Conservation (phyloP, 2,888 invertebrate species). For the Bursaphelenchus okinawaensis region DNA sequence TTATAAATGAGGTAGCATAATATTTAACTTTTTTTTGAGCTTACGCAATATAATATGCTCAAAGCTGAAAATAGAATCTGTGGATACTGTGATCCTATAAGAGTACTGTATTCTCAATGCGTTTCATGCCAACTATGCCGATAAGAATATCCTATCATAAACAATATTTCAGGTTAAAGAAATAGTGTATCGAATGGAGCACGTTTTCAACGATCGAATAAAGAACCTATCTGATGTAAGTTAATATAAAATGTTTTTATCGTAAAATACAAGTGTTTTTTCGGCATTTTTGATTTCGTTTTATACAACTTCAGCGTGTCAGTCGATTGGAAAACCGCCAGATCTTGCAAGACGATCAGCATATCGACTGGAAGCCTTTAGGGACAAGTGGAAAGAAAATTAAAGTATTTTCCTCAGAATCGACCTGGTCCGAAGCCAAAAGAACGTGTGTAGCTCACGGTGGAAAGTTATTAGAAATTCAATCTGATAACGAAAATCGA, state of each 20-base stretch:
- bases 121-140: too few relatives aligned
- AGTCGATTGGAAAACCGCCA: constrained; percentile 10
- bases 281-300: neutral
- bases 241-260: neutral
- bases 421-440: constrained; percentile 6
- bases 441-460: constrained; percentile 4
- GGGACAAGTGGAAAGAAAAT: constrained; percentile 3
- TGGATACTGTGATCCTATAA: too few relatives aligned
- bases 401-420: constrained; percentile 1
- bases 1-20: neutral
- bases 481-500: constrained; percentile 12
- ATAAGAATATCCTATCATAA: too few relatives aligned
- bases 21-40: neutral
- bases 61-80: neutral
- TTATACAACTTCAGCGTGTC: neutral
- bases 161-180: constrained; percentile 8
- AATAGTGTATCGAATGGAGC: constrained; percentile 9
- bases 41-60: neutral
- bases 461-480: constrained; percentile 6
- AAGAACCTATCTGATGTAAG: constrained; percentile 1
- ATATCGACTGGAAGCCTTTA: constrained; percentile 12
- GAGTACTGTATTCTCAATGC: too few relatives aligned
- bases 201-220: constrained; percentile 4
- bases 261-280: neutral
- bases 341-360: neutral